phyloP scores from a whole-genome alignment of 2,888 invertebrate species.

The Hypomecis atomaria region DNA sequence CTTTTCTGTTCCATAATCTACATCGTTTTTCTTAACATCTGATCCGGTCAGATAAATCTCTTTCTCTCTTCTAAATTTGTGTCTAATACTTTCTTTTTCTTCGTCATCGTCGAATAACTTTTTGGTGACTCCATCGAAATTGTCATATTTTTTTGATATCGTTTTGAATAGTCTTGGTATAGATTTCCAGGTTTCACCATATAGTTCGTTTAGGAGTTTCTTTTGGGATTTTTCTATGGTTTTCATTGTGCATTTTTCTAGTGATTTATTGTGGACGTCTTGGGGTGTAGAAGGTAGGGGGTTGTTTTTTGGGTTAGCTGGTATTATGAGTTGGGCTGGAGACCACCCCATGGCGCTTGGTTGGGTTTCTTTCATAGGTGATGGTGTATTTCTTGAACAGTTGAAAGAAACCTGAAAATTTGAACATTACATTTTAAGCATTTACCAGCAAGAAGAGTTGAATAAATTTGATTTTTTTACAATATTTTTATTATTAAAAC shows the following conservation, averaged over 20 bases:
- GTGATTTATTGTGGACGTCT: conserved; percentile 70
- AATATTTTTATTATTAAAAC: too few species aligned
- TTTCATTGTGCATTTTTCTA: conserved; percentile 71
- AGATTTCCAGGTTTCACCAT: conserved; percentile 83
- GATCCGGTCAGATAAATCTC: conserved; percentile 54
- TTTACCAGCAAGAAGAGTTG: too few species aligned
- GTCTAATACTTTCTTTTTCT: conserved; percentile 71
- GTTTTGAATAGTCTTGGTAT: conserved; percentile 75
- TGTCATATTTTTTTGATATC: conserved; percentile 56
- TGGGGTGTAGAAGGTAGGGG: conserved; percentile 69
- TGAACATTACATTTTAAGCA: background rate
- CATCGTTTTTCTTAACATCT: conserved; percentile 58
- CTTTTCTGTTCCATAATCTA: conserved; percentile 55
- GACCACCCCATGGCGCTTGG: conserved; percentile 76
- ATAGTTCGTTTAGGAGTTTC: conserved; percentile 78
- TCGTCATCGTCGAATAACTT: conserved; percentile 70
- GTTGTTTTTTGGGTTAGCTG: conserved; percentile 66
- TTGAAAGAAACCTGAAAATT: conserved; percentile 69
- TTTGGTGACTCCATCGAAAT: conserved; percentile 62
- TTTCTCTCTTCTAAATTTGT: conserved; percentile 59
- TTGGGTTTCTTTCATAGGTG: conserved; percentile 43
- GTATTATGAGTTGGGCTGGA: conserved; percentile 71
- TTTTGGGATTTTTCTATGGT: conserved; percentile 73
- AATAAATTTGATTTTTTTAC: too few species aligned
- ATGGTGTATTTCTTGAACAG: conserved; percentile 53